phyloP scores from a whole-genome alignment of 2,797 vertebrate genomes.

The Staurois parvus region DNA sequence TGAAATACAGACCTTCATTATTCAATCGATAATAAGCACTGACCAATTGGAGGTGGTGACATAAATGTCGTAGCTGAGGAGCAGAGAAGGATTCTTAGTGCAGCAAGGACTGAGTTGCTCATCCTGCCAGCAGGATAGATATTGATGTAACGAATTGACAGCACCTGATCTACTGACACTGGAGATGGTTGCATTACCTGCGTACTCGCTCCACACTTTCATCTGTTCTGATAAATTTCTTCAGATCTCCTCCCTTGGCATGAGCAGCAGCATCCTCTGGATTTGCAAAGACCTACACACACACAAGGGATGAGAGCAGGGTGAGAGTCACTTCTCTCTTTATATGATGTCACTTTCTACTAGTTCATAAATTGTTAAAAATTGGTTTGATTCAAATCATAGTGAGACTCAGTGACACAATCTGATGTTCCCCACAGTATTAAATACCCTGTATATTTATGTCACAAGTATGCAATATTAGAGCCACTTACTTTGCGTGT shows the following conservation, averaged over 20 bases:
- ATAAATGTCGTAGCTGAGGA: too few relatives aligned
- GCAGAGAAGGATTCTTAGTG: too few relatives aligned
- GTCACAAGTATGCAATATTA: background rate
- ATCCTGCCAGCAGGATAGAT: background rate
- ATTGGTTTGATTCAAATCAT: too few relatives aligned
- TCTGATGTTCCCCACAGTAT: background rate
- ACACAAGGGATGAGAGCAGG: background rate
- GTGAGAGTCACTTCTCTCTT: background rate
- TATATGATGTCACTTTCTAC: background rate
- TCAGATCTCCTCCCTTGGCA: conserved; percentile 74
- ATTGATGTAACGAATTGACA: background rate
- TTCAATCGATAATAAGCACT: too few relatives aligned
- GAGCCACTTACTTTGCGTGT: conserved; percentile 79
- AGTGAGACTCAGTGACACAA: background rate
- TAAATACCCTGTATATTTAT: too few relatives aligned
- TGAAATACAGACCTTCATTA: too few relatives aligned
- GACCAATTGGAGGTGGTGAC: too few relatives aligned
- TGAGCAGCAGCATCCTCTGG: conserved; percentile 75
- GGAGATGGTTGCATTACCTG: conserved; percentile 74
- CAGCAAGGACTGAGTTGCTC: background rate
- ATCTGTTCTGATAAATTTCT: conserved; percentile 79
- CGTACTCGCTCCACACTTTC: conserved; percentile 84
- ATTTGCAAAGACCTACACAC: conserved; percentile 80
- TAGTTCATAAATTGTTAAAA: background rate
- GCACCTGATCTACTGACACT: background rate